Evolutionary conservation across 2,888 invertebrate species (phyloP).

Genomic region (Oscheius sp.): DNA sequence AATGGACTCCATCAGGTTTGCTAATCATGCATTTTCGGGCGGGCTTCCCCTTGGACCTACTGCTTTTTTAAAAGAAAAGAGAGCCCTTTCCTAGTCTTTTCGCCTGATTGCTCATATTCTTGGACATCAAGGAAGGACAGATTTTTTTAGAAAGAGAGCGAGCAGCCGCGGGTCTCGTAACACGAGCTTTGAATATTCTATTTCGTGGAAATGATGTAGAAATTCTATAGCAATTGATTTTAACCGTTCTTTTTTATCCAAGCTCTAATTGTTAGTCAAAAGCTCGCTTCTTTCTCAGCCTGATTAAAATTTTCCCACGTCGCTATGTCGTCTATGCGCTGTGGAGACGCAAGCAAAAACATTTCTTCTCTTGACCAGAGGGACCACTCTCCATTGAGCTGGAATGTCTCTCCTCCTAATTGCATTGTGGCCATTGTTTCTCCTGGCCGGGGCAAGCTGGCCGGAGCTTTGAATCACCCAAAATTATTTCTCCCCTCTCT

Average conservation of each 20-base stretch:
- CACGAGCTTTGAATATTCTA: too few relatives aligned
- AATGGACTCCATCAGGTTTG: slow-evolving; percentile 9
- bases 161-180: too few relatives aligned
- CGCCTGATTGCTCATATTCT: slow-evolving; percentile 15
- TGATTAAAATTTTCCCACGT: slow-evolving; percentile 3
- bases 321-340: too few relatives aligned
- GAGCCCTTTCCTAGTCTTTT: not conserved
- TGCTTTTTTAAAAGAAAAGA: not conserved
- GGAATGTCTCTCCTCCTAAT: slow-evolving; percentile 20
- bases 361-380: too few relatives aligned
- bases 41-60: not conserved
- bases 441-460: not conserved
- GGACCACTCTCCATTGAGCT: not conserved
- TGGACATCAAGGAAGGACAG: too few relatives aligned
- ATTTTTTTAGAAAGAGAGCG: too few relatives aligned
- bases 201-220: too few relatives aligned
- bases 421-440: slow-evolving; percentile 30
- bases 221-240: too few relatives aligned
- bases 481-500: slow-evolving; percentile 20
- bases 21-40: not conserved
- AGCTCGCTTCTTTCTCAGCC: not conserved
- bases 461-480: slow-evolving; percentile 10
- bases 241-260: too few relatives aligned
- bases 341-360: not conserved
- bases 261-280: too few relatives aligned